These are phyloP conservation scores for Styela clava DNA, from an alignment of 23 tunicate genomes.

Conservation along the genomic window DNA sequence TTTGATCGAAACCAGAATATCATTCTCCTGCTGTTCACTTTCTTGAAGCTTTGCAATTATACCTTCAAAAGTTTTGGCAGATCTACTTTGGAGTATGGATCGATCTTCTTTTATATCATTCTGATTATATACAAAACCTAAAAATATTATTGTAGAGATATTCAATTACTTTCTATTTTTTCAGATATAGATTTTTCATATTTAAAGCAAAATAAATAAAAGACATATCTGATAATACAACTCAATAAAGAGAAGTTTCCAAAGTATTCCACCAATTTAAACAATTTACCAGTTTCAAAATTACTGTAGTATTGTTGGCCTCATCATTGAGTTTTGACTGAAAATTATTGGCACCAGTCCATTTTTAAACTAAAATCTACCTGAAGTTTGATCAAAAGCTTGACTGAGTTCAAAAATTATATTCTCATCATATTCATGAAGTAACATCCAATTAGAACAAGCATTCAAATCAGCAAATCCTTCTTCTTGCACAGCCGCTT, in stretches of 20 bases:
- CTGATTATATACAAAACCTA: conserved; percentile 24
- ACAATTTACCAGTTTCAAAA: too few species aligned
- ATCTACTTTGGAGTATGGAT: conserved; percentile 39
- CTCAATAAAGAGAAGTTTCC: too few species aligned
- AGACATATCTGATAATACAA: too few species aligned
- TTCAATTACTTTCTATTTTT: too few species aligned
- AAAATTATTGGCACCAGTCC: too few species aligned
- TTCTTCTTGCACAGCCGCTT: conserved; percentile 72
- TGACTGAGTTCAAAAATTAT: not conserved
- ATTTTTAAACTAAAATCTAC: too few species aligned
- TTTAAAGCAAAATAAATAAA: too few species aligned
- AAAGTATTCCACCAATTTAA: too few species aligned
- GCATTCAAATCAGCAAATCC: conserved; percentile 35
- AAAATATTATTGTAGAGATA: too few species aligned
- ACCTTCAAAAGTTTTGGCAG: conserved; percentile 25
- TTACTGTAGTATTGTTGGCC: too few species aligned
- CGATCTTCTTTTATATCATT: conserved; percentile 24
- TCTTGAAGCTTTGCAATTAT: conserved; percentile 29
- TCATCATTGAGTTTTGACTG: too few species aligned
- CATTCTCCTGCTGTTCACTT: conserved; percentile 17
- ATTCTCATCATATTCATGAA: conserved; percentile 31
- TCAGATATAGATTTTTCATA: too few species aligned
- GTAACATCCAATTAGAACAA: conserved; percentile 56
- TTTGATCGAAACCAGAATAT: conserved; percentile 34
- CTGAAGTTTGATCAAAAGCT: conserved; percentile 32